Percentiles rank a stretch among this genome's conserved stretches.
phyloP scores from a whole-genome alignment of 2,888 invertebrate genomes.

The Tipula unca region DNA sequence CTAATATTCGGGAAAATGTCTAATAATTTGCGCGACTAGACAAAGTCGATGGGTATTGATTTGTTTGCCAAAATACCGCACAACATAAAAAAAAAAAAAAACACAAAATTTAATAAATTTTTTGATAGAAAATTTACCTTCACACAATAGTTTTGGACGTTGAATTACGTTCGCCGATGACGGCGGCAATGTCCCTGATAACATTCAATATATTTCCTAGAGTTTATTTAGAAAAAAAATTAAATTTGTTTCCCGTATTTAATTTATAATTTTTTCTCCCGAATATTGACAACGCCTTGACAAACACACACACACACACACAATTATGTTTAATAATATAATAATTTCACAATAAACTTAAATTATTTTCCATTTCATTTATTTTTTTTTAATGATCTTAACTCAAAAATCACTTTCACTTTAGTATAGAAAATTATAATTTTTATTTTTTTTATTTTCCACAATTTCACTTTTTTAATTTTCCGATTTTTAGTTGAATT shows the following conservation, averaged over 20 bases:
- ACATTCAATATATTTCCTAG: constrained; percentile 32
- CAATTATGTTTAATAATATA: not conserved
- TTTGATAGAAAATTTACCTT: constrained; percentile 20
- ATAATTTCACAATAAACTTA: not conserved
- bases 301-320: not conserved
- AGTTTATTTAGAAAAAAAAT: not conserved
- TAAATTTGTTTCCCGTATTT: not conserved
- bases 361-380: not conserved
- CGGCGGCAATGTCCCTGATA: constrained; percentile 39
- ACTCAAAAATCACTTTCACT: constrained; percentile 10
- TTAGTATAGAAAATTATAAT: not conserved
- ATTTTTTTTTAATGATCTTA: not conserved
- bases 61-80: not conserved
- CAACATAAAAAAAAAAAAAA: too few species aligned
- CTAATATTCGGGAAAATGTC: not conserved
- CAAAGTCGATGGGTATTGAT: not conserved
- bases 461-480: not conserved
- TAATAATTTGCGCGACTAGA: not conserved
- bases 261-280: not conserved
- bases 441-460: not conserved
- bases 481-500: not conserved
- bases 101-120: not conserved
- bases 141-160: constrained; percentile 22
- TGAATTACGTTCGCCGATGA: constrained; percentile 32
- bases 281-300: constrained; percentile 21